phyloP scores from a whole-genome alignment of 2,113 vertebrate genomes.

The Puntigrus tetrazona region DNA sequence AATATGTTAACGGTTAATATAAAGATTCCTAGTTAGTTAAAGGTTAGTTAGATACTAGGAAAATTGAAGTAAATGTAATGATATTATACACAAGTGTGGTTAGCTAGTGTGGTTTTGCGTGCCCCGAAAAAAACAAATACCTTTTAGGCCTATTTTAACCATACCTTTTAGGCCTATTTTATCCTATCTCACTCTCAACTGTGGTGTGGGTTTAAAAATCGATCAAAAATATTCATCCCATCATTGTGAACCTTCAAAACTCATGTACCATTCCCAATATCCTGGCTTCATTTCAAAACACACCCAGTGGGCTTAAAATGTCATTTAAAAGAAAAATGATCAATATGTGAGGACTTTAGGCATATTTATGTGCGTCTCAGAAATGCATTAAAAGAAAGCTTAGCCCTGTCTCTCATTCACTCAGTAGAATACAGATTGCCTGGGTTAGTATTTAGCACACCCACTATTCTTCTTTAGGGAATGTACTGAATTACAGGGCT shows the following conservation, averaged over 20 bases:
- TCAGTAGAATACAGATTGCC: conserved; percentile 46
- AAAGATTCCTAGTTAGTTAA: too few relatives aligned
- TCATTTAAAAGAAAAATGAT: conserved; percentile 43
- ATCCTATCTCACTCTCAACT: too few relatives aligned
- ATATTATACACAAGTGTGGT: too few relatives aligned
- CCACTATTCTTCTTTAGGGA: conserved; percentile 38
- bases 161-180: too few relatives aligned
- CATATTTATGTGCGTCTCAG: conserved; percentile 32
- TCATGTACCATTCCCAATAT: conserved; percentile 21
- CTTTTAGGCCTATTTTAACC: too few relatives aligned
- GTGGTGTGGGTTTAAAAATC: conserved; percentile 22
- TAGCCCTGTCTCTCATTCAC: not conserved
- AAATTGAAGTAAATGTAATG: too few relatives aligned
- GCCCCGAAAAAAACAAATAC: too few relatives aligned
- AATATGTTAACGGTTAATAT: too few relatives aligned
- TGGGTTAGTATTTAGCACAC: conserved; percentile 48
- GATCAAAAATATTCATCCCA: not conserved
- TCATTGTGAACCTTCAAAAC: not conserved
- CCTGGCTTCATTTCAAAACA: conserved; percentile 9
- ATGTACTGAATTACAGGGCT: conserved; percentile 53
- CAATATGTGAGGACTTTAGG: conserved; percentile 30
- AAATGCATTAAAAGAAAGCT: conserved; percentile 24
- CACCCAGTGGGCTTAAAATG: conserved; percentile 4
- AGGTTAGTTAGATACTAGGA: too few relatives aligned
- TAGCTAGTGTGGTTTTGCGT: too few relatives aligned